Conservation (phyloP, 2,888 invertebrate genomes). For the Tetropium fuscum region DNA sequence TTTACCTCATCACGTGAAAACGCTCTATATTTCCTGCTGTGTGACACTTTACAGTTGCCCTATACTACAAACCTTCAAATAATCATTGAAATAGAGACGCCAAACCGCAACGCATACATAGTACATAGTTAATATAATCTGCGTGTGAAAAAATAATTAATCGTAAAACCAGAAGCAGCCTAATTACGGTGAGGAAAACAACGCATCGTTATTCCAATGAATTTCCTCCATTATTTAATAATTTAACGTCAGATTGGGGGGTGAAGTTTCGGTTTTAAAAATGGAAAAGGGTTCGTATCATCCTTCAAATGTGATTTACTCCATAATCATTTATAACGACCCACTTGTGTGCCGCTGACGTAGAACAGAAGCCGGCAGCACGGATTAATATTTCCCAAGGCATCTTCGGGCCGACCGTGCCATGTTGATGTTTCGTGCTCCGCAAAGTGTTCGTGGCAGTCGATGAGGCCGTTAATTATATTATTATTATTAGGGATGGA, state of each 20-base stretch:
- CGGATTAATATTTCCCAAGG: constrained; percentile 15
- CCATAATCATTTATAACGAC: constrained; percentile 35
- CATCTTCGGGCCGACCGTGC: background rate
- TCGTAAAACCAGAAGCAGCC: too few relatives aligned
- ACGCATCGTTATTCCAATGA: too few relatives aligned
- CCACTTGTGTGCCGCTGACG: constrained; percentile 33
- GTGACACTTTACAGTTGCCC: too few relatives aligned
- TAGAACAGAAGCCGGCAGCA: background rate
- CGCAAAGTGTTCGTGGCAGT: constrained; percentile 15
- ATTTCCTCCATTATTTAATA: constrained; percentile 2
- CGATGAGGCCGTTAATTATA: constrained; percentile 9
- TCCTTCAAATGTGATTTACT: constrained; percentile 30
- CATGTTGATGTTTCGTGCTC: constrained; percentile 10
- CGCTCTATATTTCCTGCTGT: too few relatives aligned
- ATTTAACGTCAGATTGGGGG: constrained; percentile 3
- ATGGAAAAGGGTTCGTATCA: constrained; percentile 9
- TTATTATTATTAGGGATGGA: too few relatives aligned
- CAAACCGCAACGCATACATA: too few relatives aligned
- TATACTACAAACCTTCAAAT: too few relatives aligned
- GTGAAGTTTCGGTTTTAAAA: constrained; percentile 11
- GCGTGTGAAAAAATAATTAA: too few relatives aligned
- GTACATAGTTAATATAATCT: too few relatives aligned
- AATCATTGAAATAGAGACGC: too few relatives aligned
- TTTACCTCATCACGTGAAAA: too few relatives aligned
- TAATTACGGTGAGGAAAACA: too few relatives aligned